Evolutionary conservation across 23 tunicate genomes (phyloP), one percentile per base, ranked within the genome.

Genomic region (Oikopleura dioica): DNA sequence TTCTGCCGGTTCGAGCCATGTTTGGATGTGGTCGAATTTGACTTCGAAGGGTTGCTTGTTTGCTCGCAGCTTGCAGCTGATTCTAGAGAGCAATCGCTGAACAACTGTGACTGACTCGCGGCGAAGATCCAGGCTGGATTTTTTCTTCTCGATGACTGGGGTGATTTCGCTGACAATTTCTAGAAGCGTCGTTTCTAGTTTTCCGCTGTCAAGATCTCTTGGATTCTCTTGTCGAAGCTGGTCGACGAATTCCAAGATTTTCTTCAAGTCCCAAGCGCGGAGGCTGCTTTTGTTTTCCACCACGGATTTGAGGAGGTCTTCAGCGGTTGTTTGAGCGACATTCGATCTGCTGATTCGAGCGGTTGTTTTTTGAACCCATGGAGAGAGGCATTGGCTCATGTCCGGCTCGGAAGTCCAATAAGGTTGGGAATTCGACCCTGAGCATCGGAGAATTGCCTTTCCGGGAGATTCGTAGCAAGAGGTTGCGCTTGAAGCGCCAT

Each of bases 401-500:
- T 91, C 97, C 34, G 97, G 97, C 38, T 75, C 59, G 35, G 80
- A 79, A 30, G 76, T 78, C 97, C 97, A 91, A n/a, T 76, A 28
- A 23, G 92, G 92, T 77, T 82, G 29, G 1, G 69, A 35, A 29
- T 38, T n/a, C 32, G 76, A 78, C 33, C 84, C 87, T 28, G 84
- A 92, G 51, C 97, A 91, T 1, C 68, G 81, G 92, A 92, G 85
- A 63, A 35, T 76, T 38, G 92, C 97, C 16, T 77, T 34, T 30
- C 83, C 80, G 29, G 2, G 29, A 28, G 30, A 23, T 2, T 63
- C 72, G 33, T 63, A 28, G 33, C 72, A 63, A 2, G 32, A 16
- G 33, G 26, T 31, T 12, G 30, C 5, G 33, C 5, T 59, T n/a
- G 59, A 75, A 23, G n/a, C 4, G 29, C 51, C 26, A 36, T 9